Percentiles rank a stretch among this genome's conserved stretches.
Evolutionary conservation across 1,140 invertebrate genomes (phyloP).

Genomic region (Calephelis virginiensis): DNA sequence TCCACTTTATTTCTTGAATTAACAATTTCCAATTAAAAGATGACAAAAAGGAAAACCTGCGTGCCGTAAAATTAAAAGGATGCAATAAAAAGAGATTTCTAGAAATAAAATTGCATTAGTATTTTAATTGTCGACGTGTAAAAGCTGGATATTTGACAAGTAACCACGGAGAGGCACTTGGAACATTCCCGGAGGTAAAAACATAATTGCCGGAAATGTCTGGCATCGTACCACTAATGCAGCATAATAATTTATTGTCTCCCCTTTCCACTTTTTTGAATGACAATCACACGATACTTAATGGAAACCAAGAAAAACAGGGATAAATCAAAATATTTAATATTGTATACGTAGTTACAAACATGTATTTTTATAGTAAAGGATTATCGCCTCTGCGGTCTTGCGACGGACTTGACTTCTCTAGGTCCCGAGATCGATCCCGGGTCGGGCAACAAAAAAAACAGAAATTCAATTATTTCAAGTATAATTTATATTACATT

Average conservation of each 20-base stretch:
- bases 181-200: slow-evolving; percentile 7
- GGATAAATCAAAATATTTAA: background rate
- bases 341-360: background rate
- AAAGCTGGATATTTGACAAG: slow-evolving; percentile 15
- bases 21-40: too few species aligned
- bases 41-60: too few species aligned
- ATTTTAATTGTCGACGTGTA: slow-evolving; percentile 15
- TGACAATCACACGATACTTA: slow-evolving; percentile 10
- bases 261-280: slow-evolving; percentile 11
- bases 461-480: too few species aligned
- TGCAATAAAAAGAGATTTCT: background rate
- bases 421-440: too few species aligned
- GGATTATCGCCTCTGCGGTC: too few species aligned
- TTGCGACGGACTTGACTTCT: too few species aligned
- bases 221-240: slow-evolving; percentile 10
- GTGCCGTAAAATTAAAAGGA: background rate
- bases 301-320: slow-evolving; percentile 2
- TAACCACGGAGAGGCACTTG: slow-evolving; percentile 8
- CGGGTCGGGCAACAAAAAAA: too few species aligned
- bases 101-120: slow-evolving; percentile 7
- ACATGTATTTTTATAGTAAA: too few species aligned
- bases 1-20: too few species aligned
- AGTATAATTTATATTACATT: too few species aligned
- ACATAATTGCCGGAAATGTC: slow-evolving; percentile 17
- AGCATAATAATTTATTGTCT: slow-evolving; percentile 16